Conservation (phyloP, 2,113 vertebrate genomes). For the Pontoporia blainvillei region DNA sequence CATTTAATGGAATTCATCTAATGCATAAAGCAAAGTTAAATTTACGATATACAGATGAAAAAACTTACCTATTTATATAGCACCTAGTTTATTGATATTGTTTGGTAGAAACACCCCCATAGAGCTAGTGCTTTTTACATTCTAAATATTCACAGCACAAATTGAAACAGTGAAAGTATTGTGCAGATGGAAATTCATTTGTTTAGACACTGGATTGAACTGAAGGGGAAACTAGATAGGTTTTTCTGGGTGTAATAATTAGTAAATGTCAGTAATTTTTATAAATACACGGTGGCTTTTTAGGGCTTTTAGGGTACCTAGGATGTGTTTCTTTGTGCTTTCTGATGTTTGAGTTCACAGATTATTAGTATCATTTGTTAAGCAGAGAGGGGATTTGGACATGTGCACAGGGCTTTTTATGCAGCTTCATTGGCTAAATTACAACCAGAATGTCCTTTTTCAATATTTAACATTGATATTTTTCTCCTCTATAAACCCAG, state of each 20-base stretch:
- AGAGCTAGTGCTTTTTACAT: not conserved
- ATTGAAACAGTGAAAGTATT: not conserved
- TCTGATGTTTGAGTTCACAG: not conserved
- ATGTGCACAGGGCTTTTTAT: not conserved
- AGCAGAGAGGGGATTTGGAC: not conserved
- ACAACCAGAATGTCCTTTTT: not conserved
- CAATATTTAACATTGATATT: not conserved
- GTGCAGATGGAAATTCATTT: not conserved
- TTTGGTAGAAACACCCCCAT: not conserved
- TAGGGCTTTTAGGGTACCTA: not conserved
- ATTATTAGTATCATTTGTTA: not conserved
- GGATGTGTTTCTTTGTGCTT: not conserved
- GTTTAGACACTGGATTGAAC: not conserved
- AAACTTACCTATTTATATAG: not conserved
- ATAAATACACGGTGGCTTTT: not conserved
- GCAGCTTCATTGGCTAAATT: not conserved
- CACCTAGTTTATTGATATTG: not conserved
- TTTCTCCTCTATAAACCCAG: not conserved
- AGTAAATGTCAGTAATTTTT: not conserved
- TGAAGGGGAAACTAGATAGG: not conserved
- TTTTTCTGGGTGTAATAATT: not conserved
- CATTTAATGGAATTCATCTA: not conserved
- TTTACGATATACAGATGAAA: not conserved
- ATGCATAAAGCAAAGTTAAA: not conserved
- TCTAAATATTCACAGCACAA: not conserved